Base-by-base conservation (phyloP, 2,888 invertebrate genomes). In the Panopea generosa region DNA sequence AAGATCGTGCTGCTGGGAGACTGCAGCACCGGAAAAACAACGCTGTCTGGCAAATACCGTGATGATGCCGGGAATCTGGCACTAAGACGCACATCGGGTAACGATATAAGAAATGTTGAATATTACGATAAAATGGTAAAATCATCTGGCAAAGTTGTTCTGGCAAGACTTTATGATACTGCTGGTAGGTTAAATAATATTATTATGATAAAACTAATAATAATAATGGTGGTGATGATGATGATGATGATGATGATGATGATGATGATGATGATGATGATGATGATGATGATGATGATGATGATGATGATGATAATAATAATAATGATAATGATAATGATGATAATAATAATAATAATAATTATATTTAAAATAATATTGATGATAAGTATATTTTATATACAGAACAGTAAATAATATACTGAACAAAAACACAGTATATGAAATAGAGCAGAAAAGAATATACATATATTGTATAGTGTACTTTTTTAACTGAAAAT, bases 131-230 rank as follows among this genome's bases (percentile, higher is more conserved):
- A 55, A 20, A 50, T 62, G n/a, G 49, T 67, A 4, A 24, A 67
- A 4, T 26, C 62, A 6, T 63, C 59, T 0, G 68, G 60, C 38
- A 65, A 55, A 20, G 29, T 38, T 3, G 56, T 80, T 16, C 49
- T 73, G n/a, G 43, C 59, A 14, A 24, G 76, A 27, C 33, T 80
- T 20, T 73, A 76, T 26, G 80, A 80, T 50, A 80, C 80, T 14
- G 75, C 80, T 26, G 76, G 80, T 80, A 75, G 38, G 68, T 73
- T 24, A 20, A 11, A 11, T 7, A 40, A 11, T 40, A 9, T 20
- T 53, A 18, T n/a, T n/a, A n/a, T n/a, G n/a, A n/a, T n/a, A n/a
- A n/a, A n/a, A n/a, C n/a, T n/a, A n/a, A 49, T 18, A 18, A 16
- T 49, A 18, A 49, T 18, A 18, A 49, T 49, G 49, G 18, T 18